Evolutionary conservation across 2,888 invertebrate genomes (phyloP).

Genomic region (Trachelus troglodyta): DNA sequence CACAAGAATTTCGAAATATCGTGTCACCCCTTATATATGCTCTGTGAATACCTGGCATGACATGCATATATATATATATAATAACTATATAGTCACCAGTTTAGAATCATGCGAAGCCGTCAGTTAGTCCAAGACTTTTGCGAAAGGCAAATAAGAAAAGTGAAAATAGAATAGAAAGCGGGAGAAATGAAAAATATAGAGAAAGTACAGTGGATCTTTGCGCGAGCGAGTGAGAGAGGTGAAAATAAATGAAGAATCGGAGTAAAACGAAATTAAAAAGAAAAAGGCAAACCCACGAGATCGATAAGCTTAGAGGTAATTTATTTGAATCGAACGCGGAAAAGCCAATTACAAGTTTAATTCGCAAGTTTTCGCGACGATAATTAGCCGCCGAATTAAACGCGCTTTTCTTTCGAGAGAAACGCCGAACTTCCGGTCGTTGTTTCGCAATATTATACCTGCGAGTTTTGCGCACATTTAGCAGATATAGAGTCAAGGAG

Average conservation of each 20-base stretch:
- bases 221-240: background rate
- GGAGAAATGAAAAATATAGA: background rate
- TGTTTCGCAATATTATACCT: background rate
- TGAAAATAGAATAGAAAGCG: background rate
- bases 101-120: background rate
- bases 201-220: background rate
- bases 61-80: background rate
- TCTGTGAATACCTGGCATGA: background rate
- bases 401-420: constrained; percentile 61
- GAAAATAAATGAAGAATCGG: background rate
- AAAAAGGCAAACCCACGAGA: background rate
- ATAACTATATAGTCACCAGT: background rate
- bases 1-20: background rate
- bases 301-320: constrained; percentile 46
- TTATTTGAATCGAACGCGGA: constrained; percentile 58
- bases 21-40: background rate
- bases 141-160: background rate
- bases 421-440: constrained; percentile 49
- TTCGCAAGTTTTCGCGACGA: constrained; percentile 60
- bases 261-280: background rate
- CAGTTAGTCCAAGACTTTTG: background rate
- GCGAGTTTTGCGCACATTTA: background rate
- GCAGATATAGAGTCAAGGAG: background rate
- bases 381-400: constrained; percentile 63
- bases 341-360: constrained; percentile 64